Base-by-base conservation (phyloP, 2,888 invertebrate species). In the Mythimna vitellina region DNA sequence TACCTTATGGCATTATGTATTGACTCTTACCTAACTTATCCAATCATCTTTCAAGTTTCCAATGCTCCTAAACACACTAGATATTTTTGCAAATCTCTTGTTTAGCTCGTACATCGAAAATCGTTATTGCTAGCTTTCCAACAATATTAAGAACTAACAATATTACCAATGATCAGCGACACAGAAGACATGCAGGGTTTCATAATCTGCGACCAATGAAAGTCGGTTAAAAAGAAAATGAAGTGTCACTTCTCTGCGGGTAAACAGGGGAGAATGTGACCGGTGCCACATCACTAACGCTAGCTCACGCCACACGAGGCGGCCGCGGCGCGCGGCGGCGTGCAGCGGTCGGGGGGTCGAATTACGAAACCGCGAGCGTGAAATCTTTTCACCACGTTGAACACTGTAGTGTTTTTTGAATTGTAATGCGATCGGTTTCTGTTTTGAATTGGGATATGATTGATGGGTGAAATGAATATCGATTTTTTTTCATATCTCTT, bases 241-340 rank as follows among this genome's bases (percentile, higher is more conserved):
- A 90, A 93, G 93, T 91, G 91, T 90, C 90, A 89, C 90, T 90
- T 88, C 80, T 80, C 76, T 65, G 84, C 76, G 82, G 75, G 85
- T 86, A 89, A 89, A 90, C 89, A 90, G 71, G 83, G 84, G 79
- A 74, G 65, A 70, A 74, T 68, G 60, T 63, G 66, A 70, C 67
- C 71, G 70, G 58, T 56, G 56, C 51, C 70, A 42, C 58, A 42
- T 32, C 32, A 57, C 20, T 14, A 1, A 58, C 35, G 58, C 60
- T n/a, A 38, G 38, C 38, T 60, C 35, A 42, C 57, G 58, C 49
- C 49, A 25, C 64, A 32, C 32, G 5, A 5, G 8, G 42, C 17
- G 20, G 65, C 17, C 17, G 20, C 46, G 2, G 20, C 17, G 17
- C 20, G 46, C 17, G 6, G 6, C 62, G 46, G 20, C 17, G 17